Evolutionary conservation across 2,888 invertebrate species (phyloP), one percentile per base, ranked within the genome.

Genomic region (Boloria euphrosyne): DNA sequence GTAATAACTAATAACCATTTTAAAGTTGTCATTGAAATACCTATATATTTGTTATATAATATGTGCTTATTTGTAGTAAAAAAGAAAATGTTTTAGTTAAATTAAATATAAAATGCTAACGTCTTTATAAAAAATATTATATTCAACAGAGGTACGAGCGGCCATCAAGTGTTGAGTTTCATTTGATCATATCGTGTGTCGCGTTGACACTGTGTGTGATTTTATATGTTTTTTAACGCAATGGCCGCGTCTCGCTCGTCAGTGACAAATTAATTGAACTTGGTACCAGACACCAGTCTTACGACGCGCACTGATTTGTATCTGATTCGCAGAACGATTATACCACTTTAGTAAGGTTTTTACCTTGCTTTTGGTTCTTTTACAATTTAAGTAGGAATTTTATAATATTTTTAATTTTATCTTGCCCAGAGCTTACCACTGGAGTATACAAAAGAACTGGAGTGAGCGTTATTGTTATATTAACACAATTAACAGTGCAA

Each of bases 131-230:
- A 54, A 17, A 43, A 54, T 43, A 22, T 22, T 44, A 46, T 46
- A 22, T 57, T 57, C 44, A 44, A 46, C n/a, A n/a, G n/a, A 22
- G 2, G 22, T 57, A 55, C 55, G 49, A 53, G 46, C 43, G 47
- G 38, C 27, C 50, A 47, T n/a, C 38, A 52, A 52, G 65, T 65
- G 27, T 65, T n/a, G 38, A 22, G 54, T 65, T 65, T 54, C 65
- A 60, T 44, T 59, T 47, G 38, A 54, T 60, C 60, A 16, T 55
- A 60, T 65, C 65, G n/a, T 54, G 49, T 65, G 60, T 60, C 51
- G 63, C 13, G 54, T 60, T 60, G 65, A 64, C 64, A 58, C 46
- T 18, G 64, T 46, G 58, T 47, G 64, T 44, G 55, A 43, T 43
- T 55, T 43, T 54, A 43, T 16, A 53, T 18, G 46, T 63, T 63